Evolutionary conservation across 2,888 invertebrate genomes (phyloP).

Genomic region (Erannis defoliaria): DNA sequence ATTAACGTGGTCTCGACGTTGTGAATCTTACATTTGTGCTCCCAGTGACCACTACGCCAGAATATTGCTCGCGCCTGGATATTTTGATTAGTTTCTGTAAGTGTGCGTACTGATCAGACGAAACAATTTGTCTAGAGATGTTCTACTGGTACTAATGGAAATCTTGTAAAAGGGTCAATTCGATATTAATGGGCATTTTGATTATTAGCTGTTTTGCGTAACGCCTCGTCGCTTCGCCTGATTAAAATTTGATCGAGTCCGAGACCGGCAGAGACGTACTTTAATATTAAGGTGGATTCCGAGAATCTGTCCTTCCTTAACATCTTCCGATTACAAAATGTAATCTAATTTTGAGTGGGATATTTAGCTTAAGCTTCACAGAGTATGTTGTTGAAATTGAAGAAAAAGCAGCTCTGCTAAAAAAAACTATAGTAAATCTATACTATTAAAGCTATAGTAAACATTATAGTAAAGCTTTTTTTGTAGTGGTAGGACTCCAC

Average conservation of each 20-base stretch:
- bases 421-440: no score
- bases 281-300: neutral
- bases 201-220: conserved; percentile 42
- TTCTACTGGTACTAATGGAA: neutral
- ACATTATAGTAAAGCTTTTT: no score
- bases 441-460: no score
- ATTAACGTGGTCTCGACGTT: no score
- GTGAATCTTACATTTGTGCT: no score
- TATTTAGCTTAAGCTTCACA: neutral
- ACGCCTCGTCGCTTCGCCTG: conserved; percentile 35
- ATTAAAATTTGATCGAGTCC: conserved; percentile 32
- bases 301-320: neutral
- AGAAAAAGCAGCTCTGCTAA: no score
- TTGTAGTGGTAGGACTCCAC: no score
- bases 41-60: no score
- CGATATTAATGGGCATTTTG: conserved; percentile 30
- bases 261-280: neutral
- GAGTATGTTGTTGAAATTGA: neutral
- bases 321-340: neutral
- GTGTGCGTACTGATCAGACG: no score
- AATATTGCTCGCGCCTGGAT: no score
- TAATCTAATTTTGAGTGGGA: neutral
- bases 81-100: no score
- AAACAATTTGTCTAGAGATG: neutral
- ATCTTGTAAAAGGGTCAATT: conserved; percentile 26